Evolutionary conservation across 1,140 invertebrate genomes (phyloP).

Genomic region (Chymomyza costata): DNA sequence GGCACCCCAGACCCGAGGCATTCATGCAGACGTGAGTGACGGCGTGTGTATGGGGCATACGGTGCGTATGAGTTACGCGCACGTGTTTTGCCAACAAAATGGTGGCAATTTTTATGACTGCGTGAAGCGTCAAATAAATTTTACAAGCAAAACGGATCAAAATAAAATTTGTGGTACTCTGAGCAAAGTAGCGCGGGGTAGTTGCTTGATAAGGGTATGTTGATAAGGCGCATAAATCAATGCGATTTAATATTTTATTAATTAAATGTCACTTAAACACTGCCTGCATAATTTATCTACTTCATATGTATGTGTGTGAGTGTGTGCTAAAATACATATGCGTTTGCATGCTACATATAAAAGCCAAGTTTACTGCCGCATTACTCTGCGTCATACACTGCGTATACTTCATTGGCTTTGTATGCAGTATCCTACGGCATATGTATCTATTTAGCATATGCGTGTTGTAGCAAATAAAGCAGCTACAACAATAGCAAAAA

Average conservation of each 20-base stretch:
- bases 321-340: too few relatives aligned
- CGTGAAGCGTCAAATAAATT: constrained; percentile 37
- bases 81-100: constrained; percentile 23
- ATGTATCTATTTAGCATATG: neutral
- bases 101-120: constrained; percentile 32
- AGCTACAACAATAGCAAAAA: too few relatives aligned
- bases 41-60: constrained; percentile 10
- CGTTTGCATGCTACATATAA: too few relatives aligned
- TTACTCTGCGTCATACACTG: too few relatives aligned
- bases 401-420: too few relatives aligned
- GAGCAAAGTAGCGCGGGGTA: constrained; percentile 17
- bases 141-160: constrained; percentile 37
- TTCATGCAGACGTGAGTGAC: neutral
- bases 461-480: constrained; percentile 8
- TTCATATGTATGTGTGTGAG: too few relatives aligned
- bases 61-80: constrained; percentile 52
- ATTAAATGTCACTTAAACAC: constrained; percentile 48
- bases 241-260: constrained; percentile 36
- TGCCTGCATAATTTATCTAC: too few relatives aligned
- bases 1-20: too few relatives aligned
- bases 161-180: constrained; percentile 11
- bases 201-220: constrained; percentile 19
- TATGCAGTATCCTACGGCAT: too few relatives aligned
- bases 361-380: too few relatives aligned
- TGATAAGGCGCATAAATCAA: too few relatives aligned